phyloP scores from a whole-genome alignment of 2,888 invertebrate genomes.

The Melanostoma mellinum region DNA sequence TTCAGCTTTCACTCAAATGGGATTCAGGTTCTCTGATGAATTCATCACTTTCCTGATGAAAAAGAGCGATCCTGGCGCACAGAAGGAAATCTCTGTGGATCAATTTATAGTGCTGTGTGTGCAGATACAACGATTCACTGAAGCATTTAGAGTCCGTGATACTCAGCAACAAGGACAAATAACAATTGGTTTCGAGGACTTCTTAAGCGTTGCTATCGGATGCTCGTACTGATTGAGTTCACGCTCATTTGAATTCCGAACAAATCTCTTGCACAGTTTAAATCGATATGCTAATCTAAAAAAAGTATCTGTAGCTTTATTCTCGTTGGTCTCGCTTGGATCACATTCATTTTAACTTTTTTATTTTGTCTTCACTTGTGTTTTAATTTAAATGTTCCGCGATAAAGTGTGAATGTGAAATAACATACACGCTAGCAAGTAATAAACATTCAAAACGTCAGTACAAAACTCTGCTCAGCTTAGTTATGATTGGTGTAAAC shows the following conservation, averaged over 20 bases:
- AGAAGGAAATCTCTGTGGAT: slow-evolving; percentile 89
- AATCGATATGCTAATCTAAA: slow-evolving; percentile 37
- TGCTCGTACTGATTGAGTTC: slow-evolving; percentile 82
- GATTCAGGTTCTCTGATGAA: slow-evolving; percentile 91
- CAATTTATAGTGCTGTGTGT: slow-evolving; percentile 94
- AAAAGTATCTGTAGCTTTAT: slow-evolving; percentile 53
- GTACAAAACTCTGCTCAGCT: slow-evolving; percentile 67
- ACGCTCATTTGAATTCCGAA: slow-evolving; percentile 38
- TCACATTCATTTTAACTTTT: slow-evolving; percentile 25
- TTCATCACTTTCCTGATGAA: slow-evolving; percentile 89
- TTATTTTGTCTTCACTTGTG: slow-evolving; percentile 7
- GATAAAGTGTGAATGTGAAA: slow-evolving; percentile 12
- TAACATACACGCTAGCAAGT: slow-evolving; percentile 28
- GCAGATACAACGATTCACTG: slow-evolving; percentile 93
- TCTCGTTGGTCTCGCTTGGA: slow-evolving; percentile 34
- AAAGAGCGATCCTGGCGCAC: slow-evolving; percentile 86
- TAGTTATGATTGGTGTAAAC: slow-evolving; percentile 43
- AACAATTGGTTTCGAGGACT: slow-evolving; percentile 95
- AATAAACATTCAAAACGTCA: slow-evolving; percentile 50
- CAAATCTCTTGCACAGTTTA: slow-evolving; percentile 48
- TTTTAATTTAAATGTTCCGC: slow-evolving; percentile 21
- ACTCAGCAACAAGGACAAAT: slow-evolving; percentile 91
- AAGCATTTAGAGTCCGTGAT: slow-evolving; percentile 92
- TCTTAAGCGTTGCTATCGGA: slow-evolving; percentile 90
- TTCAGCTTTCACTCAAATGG: slow-evolving; percentile 93